Evolutionary conservation across 2,888 invertebrate species (phyloP).

Genomic region (Xanthia icteritia): DNA sequence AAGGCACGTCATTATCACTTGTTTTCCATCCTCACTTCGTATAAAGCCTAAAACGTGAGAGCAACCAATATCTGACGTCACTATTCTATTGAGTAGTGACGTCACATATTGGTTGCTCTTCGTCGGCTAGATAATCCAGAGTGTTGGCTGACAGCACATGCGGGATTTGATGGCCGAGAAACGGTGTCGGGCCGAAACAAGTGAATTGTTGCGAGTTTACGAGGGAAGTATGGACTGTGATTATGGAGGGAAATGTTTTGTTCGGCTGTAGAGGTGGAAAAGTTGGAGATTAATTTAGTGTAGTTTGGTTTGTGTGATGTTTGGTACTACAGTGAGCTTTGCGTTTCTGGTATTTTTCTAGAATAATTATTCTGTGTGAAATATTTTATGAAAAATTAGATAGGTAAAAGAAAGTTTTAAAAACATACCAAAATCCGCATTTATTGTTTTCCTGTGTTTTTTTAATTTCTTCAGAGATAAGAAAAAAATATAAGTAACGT

Average conservation of each 20-base stretch:
- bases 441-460: too few relatives aligned
- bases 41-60: constrained; percentile 1
- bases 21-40: neutral
- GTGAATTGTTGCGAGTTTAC: constrained; percentile 2
- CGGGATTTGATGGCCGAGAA: constrained; percentile 1
- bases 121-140: constrained; percentile 14
- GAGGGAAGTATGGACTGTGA: neutral
- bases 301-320: neutral
- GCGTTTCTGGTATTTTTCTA: neutral
- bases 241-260: neutral
- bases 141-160: constrained; percentile 4
- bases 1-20: neutral
- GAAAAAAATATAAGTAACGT: neutral
- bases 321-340: neutral
- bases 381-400: too few relatives aligned
- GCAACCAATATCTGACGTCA: neutral
- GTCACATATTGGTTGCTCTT: constrained; percentile 8
- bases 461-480: neutral
- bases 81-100: neutral
- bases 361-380: neutral
- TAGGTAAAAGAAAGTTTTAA: neutral
- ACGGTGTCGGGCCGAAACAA: constrained; percentile 11
- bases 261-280: neutral
- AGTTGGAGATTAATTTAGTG: neutral
- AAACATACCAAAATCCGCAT: neutral